A percentile compares a stretch with the other conserved stretches of the same genome.
Evolutionary conservation across 2,113 vertebrate genomes (phyloP).

Genomic region (Poicephalus meyeri): DNA sequence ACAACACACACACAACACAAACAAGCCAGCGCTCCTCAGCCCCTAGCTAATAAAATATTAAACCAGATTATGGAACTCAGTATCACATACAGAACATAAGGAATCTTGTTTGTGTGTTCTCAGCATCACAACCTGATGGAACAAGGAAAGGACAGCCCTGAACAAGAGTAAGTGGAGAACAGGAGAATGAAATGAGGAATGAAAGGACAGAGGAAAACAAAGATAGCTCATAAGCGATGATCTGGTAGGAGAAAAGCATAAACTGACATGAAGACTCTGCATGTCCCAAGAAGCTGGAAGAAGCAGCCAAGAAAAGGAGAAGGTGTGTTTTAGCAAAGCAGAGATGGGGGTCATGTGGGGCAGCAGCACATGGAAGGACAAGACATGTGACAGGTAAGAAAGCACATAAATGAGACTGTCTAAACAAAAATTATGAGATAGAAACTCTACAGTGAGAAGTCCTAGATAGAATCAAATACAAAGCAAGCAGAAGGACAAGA

Average conservation of each 20-base stretch:
- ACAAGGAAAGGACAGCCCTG: background rate
- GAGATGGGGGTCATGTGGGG: background rate
- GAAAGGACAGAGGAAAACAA: background rate
- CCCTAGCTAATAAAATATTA: background rate
- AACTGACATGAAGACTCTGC: background rate
- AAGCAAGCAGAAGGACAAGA: background rate
- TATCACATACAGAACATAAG: background rate
- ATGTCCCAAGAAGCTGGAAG: background rate
- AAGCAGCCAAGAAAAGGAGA: background rate
- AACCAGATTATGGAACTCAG: background rate
- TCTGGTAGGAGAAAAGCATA: background rate
- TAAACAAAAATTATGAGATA: background rate
- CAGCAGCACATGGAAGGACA: background rate
- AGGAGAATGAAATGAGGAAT: background rate
- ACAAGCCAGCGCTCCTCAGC: background rate
- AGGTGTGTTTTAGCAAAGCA: background rate
- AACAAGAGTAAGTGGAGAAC: background rate
- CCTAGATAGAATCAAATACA: background rate
- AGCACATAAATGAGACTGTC: background rate
- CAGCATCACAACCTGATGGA: background rate
- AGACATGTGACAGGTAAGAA: background rate
- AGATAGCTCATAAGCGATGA: background rate
- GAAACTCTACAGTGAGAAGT: background rate
- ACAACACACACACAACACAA: background rate
- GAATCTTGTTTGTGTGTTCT: background rate